Percentiles rank a stretch among this genome's conserved stretches.
Evolutionary conservation across 2,888 invertebrate species (phyloP).

Genomic region (Troilus luridus): DNA sequence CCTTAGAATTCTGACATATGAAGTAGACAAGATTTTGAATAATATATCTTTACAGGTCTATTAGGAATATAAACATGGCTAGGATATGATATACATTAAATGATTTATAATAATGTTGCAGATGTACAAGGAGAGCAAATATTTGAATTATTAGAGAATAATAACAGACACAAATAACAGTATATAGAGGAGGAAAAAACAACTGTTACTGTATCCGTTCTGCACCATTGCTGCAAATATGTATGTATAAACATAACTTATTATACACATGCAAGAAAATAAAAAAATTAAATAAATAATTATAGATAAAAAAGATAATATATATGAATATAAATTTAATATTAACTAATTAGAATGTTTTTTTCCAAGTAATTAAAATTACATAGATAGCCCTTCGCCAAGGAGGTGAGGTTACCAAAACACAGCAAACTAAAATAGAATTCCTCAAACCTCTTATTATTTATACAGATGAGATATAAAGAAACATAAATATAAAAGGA

Average conservation of each 20-base stretch:
- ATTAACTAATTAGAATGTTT: not conserved
- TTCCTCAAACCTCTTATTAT: constrained; percentile 34
- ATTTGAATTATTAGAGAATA: no score
- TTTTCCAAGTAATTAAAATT: not conserved
- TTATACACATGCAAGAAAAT: not conserved
- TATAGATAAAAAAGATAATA: not conserved
- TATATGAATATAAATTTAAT: not conserved
- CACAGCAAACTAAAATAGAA: constrained; percentile 22
- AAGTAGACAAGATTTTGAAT: no score
- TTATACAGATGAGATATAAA: constrained; percentile 26
- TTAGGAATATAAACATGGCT: no score
- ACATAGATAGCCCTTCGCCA: not conserved
- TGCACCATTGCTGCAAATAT: no score
- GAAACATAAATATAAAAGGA: constrained; percentile 6
- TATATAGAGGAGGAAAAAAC: no score
- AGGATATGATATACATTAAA: no score
- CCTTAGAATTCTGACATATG: no score
- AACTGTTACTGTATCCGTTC: no score
- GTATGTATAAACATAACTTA: not conserved
- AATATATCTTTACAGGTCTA: no score
- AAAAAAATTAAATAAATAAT: not conserved
- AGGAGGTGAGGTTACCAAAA: not conserved
- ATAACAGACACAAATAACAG: no score
- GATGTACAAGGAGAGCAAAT: no score
- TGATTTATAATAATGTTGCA: no score